These are phyloP conservation scores for Pedetes capensis DNA, from an alignment of 2,113 vertebrate genomes.

Conservation along the genomic window DNA sequence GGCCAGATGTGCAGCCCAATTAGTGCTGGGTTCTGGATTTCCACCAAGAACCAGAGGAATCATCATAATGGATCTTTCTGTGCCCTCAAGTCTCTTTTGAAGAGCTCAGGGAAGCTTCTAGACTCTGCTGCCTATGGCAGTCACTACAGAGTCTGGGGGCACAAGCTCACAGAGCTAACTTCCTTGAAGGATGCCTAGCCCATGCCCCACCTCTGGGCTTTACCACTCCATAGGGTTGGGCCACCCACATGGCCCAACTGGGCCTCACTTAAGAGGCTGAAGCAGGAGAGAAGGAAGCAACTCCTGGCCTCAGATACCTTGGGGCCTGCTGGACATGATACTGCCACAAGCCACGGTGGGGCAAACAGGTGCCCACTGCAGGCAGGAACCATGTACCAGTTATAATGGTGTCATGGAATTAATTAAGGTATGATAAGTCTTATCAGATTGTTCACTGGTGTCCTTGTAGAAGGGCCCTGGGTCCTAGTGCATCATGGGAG, in stretches of 20 bases:
- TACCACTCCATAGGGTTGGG: background rate
- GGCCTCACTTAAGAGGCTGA: background rate
- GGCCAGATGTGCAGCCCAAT: background rate
- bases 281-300: background rate
- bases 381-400: background rate
- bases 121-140: background rate
- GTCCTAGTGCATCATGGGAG: background rate
- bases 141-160: background rate
- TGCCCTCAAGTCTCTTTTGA: background rate
- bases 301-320: background rate
- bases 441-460: background rate
- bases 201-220: too few species aligned
- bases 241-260: accelerated
- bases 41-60: background rate
- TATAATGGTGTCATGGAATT: too few species aligned
- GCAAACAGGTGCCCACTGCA: background rate
- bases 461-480: background rate
- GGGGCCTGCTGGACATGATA: background rate
- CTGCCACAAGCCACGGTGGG: too few species aligned
- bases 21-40: background rate
- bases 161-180: background rate
- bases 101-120: background rate
- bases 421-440: background rate
- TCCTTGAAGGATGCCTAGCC: background rate
- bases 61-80: background rate